Base-by-base conservation (phyloP, 2,113 vertebrate species). In the Ornithorhynchus anatinus region DNA sequence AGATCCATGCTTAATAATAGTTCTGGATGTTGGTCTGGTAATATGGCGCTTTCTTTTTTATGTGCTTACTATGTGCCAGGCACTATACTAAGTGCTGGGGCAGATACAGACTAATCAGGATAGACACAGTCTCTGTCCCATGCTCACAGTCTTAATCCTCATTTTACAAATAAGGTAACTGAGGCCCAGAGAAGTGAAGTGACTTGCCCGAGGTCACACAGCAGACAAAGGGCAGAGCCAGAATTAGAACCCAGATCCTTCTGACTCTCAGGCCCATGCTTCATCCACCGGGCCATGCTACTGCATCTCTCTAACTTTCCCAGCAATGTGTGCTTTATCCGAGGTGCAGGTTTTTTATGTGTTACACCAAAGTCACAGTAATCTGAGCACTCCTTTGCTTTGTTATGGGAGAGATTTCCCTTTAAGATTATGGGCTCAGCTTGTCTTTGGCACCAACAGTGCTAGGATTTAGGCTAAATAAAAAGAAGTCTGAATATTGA, bases 401-500 rank as follows among this genome's bases (percentile, higher is more conserved):
- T 56, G 31, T 70, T 6, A 14, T 42, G 64, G 19, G 11, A 51
- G 22, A 51, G 38, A 25, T 36, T 44, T 42, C 29, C 12, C 38
- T 40, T 61, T 39, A 35, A n/a, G 64, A 52, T 42, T 37, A 38
- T 39, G 27, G 0, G 4, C 38, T 59, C 59, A 3, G 65, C 45
- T 53, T 47, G 66, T 50, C 29, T 42, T 39, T 23, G 56, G 66
- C 38, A 32, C 8, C 2, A 44, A 57, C 23, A 33, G 69, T 56
- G 69, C 31, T 32, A 63, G 66, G 27, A 57, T 42, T 31, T 38
- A 53, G 63, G 58, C 51, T 36, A 33, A 27, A 15, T n/a, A 31
- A 56, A 59, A 60, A 17, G 44, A 32, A 52, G 47, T 45, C 29
- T 79, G 72, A 63, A 59, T 57, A 25, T 59, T 57, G 59, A 59